Conservation (phyloP, 2,888 invertebrate genomes). For the Diploptera punctata region DNA sequence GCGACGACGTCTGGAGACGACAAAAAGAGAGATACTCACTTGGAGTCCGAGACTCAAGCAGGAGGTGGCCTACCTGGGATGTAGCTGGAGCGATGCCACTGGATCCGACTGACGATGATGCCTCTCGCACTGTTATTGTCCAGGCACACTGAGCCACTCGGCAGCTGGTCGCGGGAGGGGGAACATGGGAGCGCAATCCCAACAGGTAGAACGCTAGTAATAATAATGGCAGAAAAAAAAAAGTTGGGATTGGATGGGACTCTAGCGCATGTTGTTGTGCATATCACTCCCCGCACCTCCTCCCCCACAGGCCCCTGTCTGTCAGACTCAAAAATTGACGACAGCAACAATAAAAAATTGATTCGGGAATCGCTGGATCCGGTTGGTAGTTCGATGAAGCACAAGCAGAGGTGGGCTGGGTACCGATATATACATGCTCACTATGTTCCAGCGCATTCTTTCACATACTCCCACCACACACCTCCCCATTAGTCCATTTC, state of each 20-base stretch:
- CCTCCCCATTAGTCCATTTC: no score
- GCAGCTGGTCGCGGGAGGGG: not conserved
- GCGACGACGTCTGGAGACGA: slow-evolving; percentile 18
- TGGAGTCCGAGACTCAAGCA: slow-evolving; percentile 4
- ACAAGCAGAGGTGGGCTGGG: no score
- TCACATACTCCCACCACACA: no score
- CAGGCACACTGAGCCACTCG: no score
- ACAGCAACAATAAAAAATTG: slow-evolving; percentile 12
- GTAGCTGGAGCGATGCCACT: not conserved
- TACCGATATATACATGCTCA: no score
- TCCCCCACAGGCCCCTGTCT: not conserved
- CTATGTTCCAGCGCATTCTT: no score
- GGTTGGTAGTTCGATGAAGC: no score
- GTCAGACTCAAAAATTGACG: not conserved
- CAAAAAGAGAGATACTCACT: not conserved
- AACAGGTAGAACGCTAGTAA: slow-evolving; percentile 14
- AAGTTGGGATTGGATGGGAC: slow-evolving; percentile 23
- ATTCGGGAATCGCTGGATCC: not conserved
- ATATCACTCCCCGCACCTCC: not conserved
- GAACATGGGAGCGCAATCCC: slow-evolving; percentile 4
- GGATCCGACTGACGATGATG: no score
- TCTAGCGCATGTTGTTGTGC: slow-evolving; percentile 13
- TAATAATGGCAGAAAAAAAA: slow-evolving; percentile 20
- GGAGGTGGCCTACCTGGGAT: no score
- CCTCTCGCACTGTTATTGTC: no score